Conservation (phyloP, 2,888 invertebrate genomes). For the Palloptera scutellata region DNA sequence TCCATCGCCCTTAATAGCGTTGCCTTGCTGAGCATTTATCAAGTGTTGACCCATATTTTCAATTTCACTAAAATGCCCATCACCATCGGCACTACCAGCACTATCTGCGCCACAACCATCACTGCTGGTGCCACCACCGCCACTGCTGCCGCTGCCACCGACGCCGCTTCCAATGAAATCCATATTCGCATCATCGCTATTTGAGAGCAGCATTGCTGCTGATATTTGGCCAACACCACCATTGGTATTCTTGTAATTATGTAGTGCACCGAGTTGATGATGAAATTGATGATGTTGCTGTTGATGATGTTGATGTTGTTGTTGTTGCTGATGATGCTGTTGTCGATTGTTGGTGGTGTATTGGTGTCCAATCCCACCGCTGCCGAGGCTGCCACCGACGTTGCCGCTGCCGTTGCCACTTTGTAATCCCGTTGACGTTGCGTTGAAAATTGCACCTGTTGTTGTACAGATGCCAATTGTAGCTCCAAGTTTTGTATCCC, state of each 20-base stretch:
- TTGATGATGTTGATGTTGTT: slow-evolving; percentile 43
- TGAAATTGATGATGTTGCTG: slow-evolving; percentile 46
- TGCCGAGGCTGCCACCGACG: slow-evolving; percentile 26
- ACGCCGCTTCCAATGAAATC: slow-evolving; percentile 46
- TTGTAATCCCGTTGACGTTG: slow-evolving; percentile 45
- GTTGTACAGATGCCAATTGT: slow-evolving; percentile 60
- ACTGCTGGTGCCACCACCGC: slow-evolving; percentile 40
- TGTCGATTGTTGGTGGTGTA: slow-evolving; percentile 41
- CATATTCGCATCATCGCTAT: slow-evolving; percentile 49
- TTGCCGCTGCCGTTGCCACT: slow-evolving; percentile 30
- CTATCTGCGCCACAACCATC: slow-evolving; percentile 61
- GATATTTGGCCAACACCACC: slow-evolving; percentile 48
- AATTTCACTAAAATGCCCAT: slow-evolving; percentile 65
- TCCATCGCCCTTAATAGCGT: slow-evolving; percentile 43
- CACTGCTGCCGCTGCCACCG: slow-evolving; percentile 53
- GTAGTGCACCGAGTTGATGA: slow-evolving; percentile 46
- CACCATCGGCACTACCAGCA: slow-evolving; percentile 59
- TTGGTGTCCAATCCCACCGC: slow-evolving; percentile 42
- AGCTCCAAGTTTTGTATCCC: slow-evolving; percentile 72
- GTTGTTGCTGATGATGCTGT: slow-evolving; percentile 43
- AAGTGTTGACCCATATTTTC: slow-evolving; percentile 64
- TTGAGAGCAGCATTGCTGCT: slow-evolving; percentile 43
- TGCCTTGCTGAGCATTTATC: slow-evolving; percentile 53
- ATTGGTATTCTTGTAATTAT: slow-evolving; percentile 26
- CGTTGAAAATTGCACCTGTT: slow-evolving; percentile 44